Evolutionary conservation across 2,797 vertebrate species (phyloP).

Genomic region (Phoxinus dragarum): DNA sequence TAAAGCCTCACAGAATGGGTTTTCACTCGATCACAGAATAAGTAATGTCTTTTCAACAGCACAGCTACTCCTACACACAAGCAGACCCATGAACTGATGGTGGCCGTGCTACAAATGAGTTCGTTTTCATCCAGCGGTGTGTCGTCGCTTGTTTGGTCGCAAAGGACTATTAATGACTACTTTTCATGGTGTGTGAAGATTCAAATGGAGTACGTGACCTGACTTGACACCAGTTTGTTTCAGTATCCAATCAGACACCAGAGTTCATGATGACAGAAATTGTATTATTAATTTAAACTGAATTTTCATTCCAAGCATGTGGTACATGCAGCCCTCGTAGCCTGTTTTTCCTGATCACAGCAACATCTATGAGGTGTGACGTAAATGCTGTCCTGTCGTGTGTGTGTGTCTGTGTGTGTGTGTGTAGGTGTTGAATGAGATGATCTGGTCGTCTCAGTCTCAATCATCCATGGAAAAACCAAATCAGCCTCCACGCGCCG

Average conservation of each 20-base stretch:
- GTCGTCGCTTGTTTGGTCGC: neutral
- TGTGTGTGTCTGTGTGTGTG: constrained; percentile 21
- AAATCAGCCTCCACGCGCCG: constrained; percentile 26
- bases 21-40: constrained; percentile 27
- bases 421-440: constrained; percentile 38
- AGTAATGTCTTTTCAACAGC: constrained; percentile 33
- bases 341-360: constrained; percentile 35
- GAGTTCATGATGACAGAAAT: neutral
- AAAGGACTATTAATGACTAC: constrained; percentile 14
- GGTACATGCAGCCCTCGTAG: constrained; percentile 19
- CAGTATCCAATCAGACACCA: neutral
- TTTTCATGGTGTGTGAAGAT: neutral
- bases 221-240: constrained; percentile 16
- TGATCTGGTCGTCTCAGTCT: constrained; percentile 27
- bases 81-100: constrained; percentile 1
- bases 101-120: neutral
- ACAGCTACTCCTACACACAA: constrained; percentile 28
- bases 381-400: constrained; percentile 8
- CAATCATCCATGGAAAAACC: constrained; percentile 41
- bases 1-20: constrained; percentile 25
- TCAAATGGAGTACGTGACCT: neutral
- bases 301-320: constrained; percentile 36
- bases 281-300: constrained; percentile 5
- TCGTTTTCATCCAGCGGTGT: constrained; percentile 18
- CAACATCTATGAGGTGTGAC: constrained; percentile 38